Base-by-base conservation (phyloP, 2,113 vertebrate species). In the Megaleporinus macrocephalus region DNA sequence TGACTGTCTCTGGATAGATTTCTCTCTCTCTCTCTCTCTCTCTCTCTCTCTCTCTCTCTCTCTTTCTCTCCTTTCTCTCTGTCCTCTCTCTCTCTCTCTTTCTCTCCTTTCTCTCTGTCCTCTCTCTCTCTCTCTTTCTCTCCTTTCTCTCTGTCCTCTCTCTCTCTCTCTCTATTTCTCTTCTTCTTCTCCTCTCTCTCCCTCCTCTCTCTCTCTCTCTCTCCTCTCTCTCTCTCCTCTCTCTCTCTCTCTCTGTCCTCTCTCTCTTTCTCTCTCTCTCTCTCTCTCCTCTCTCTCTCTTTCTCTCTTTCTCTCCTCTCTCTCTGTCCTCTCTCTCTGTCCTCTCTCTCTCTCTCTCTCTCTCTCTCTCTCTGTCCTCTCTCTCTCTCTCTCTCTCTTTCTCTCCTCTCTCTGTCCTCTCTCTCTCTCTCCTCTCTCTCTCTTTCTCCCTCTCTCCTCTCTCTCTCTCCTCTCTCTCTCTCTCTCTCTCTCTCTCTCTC, bases 371-470 rank as follows among this genome's bases (percentile, higher is more conserved):
- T 59, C 22, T n/a, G 11, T 24, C 55, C 4, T 0, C 0, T 6
- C 41, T 16, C n/a, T 26, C 24, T n/a, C 53, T 49, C 83, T 9
- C 75, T 30, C 53, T 59, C 74, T 87, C 15, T 2, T 11, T 18
- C 5, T 16, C 18, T 16, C 18, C 51, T 53, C 51, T 83, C 84
- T 81, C 81, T 61, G 14, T 33, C 22, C 12, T 12, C n/a, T n/a
- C 4, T 20, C 30, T 15, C 59, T 22, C n/a, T 14, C 22, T 18
- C 16, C 51, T 69, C 53, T 41, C 57, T 66, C 76, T 65, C 59
- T 49, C 69, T 30, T 61, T 61, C 53, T 61, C 55, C 41, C 53
- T 75, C 53, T 75, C 55, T 61, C 3, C 4, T n/a, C 9, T n/a
- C 6, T 59, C 20, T 59, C 20, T 59, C 55, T 59, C 20, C 24